Conservation (phyloP, 2,113 vertebrate genomes). For the Zingel zingel region DNA sequence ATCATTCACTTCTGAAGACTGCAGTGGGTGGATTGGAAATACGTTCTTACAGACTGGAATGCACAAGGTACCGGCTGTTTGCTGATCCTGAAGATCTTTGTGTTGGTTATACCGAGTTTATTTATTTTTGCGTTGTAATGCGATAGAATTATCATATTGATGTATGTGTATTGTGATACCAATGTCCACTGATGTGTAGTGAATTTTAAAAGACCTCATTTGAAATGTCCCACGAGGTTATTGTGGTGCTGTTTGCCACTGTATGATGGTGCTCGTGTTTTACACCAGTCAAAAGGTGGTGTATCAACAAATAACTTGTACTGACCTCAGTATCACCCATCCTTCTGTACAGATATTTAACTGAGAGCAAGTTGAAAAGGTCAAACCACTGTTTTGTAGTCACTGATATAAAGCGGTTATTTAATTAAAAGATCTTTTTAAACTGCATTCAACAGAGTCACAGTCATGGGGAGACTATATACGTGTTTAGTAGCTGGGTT, state of each 20-base stretch:
- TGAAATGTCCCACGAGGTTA: conserved; percentile 5
- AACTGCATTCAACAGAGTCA: neutral
- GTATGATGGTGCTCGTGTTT: conserved; percentile 20
- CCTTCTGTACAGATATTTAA: conserved; percentile 41
- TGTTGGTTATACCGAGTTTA: conserved; percentile 42
- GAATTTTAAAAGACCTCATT: conserved; percentile 28
- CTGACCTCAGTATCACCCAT: conserved; percentile 1
- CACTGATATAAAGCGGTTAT: conserved; percentile 43
- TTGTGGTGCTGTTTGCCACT: conserved; percentile 20
- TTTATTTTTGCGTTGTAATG: conserved; percentile 59
- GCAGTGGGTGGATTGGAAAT: neutral
- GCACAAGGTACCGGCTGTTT: neutral
- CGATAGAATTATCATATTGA: neutral
- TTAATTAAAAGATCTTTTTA: conserved; percentile 51
- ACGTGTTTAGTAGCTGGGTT: neutral
- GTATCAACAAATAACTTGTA: neutral
- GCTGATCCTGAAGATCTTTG: conserved; percentile 23
- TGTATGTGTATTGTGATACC: conserved; percentile 31
- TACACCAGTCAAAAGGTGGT: conserved; percentile 15
- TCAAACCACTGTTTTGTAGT: conserved; percentile 25
- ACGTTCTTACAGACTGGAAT: neutral
- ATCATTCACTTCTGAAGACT: neutral
- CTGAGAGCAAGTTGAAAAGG: conserved; percentile 7
- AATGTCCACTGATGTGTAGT: conserved; percentile 32
- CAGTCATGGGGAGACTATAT: neutral